Evolutionary conservation across 2,888 invertebrate species (phyloP), one percentile per base, ranked within the genome.

Genomic region (Alloplasta piceator): DNA sequence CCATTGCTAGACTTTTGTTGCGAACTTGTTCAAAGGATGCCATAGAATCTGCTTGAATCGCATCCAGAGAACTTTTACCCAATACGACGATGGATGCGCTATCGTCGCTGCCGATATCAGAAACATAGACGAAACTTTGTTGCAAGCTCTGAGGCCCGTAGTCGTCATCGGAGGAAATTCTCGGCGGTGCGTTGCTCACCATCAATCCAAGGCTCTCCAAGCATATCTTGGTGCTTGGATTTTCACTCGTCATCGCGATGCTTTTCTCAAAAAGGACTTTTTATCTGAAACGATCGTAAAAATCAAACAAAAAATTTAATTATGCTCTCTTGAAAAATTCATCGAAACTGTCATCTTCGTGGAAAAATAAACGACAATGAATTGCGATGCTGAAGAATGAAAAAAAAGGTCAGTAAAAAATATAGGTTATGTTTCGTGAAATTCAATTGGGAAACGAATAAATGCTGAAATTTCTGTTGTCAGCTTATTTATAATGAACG

Each of bases 21-120:
- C 88, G 85, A 64, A 92, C 89, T 71, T 90, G 86, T 46, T 85
- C 83, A 60, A 89, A 90, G 3, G 87, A 87, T 39, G 87, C 88
- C 78, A 89, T 55, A 0, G 89, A 87, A 3, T 85, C 84, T 26
- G 85, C 83, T 64, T 86, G 87, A 39, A 90, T 85, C 0, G 82
- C 85, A 64, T 91, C 87, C 16, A 90, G 43, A 0, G 90, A 90
- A 66, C 86, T 85, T 78, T 87, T 84, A 14, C 89, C 87, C 16
- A 91, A 78, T 1, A 92, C 89, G 1, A 91, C 89, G 73, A 92
- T 91, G 0, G 92, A 92, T n/a, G 87, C 84, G 3, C 88, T 85
- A 0, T 88, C 85, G n/a, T 86, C 84, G 6, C 82, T 78, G 46
- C 86, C 85, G 2, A 66, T 61, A 9, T 52, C 68, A 3, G 79